Evolutionary conservation across 1,140 invertebrate species (phyloP), one percentile per base, ranked within the genome.

Genomic region (Brachionus rubens): DNA sequence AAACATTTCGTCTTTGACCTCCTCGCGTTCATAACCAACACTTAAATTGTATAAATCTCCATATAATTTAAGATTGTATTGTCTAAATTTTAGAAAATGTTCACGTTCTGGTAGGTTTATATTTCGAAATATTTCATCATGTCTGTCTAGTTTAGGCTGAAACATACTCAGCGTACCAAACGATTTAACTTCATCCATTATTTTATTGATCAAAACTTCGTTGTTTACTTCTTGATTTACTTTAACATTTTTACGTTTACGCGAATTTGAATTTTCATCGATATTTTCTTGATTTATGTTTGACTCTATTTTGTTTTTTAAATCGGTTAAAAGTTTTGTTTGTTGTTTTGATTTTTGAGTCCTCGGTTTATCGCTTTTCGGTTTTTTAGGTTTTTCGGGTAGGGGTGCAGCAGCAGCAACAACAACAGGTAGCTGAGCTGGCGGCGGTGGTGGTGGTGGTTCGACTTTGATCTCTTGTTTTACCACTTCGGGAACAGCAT

Each of bases 221-320:
- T 33, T 59, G 16, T 36, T 59, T 1, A 59, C 19, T 19, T 59
- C 54, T 19, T 59, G 28, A 9, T 59, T 59, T 5, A 28, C 52
- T 36, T 36, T 59, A 14, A 21, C 16, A 36, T 59, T 59, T 59
- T 59, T 59, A 33, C 54, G 28, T 16, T 59, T 59, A 9, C 54
- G 54, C 12, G 54, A 33, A 59, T 59, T 59, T 10, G 30, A 16
- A 28, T 54, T 28, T 16, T 59, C 54, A 30, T 36, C 33, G 33
- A 9, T 5, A 36, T 36, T 36, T 36, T 36, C 33, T 36, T 36
- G 33, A 36, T 9, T 59, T 59, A 59, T 59, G 16, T 59, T 59
- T 4, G 54, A 59, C 36, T 59, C 54, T 12, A 59, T 59, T 36
- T 59, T 59, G 16, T 59, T 59, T 33, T 59, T 59, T 36, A 59